Evolutionary conservation across 2,113 vertebrate species (phyloP).

Genomic region (Urocolius indicus): DNA sequence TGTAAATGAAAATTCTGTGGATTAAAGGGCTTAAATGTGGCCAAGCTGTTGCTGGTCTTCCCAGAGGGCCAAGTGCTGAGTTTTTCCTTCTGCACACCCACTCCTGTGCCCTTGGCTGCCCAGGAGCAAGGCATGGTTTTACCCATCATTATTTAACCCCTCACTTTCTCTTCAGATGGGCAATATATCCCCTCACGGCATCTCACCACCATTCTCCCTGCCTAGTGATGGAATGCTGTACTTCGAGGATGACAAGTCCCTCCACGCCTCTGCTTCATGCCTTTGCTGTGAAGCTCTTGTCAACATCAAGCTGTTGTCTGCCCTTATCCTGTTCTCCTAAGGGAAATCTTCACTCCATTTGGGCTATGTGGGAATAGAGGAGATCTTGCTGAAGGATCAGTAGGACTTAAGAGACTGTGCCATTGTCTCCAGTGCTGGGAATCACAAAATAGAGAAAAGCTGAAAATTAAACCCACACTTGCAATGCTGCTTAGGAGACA

Average conservation of each 20-base stretch:
- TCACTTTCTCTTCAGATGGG: not conserved
- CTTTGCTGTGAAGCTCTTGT: not conserved
- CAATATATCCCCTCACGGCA: not conserved
- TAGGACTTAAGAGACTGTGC: not conserved
- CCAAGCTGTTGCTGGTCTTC: not conserved
- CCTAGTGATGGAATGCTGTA: not conserved
- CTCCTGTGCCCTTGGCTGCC: not conserved
- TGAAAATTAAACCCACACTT: not conserved
- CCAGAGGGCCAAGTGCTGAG: not conserved
- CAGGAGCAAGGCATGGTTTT: not conserved
- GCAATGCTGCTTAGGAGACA: not conserved
- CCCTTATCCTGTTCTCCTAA: not conserved
- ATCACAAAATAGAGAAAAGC: not conserved
- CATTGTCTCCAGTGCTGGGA: accelerated
- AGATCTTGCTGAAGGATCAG: not conserved
- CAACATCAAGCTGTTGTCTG: not conserved
- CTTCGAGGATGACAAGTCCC: not conserved
- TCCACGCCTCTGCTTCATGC: not conserved
- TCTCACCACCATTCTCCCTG: not conserved
- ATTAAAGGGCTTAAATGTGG: not conserved
- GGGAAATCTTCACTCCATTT: not conserved
- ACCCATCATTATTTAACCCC: not conserved
- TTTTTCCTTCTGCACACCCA: not conserved
- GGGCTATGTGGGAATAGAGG: not conserved
- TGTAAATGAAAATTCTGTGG: not conserved